phyloP scores from a whole-genome alignment of 1,140 invertebrate genomes.

The Zelostemma sp. region DNA sequence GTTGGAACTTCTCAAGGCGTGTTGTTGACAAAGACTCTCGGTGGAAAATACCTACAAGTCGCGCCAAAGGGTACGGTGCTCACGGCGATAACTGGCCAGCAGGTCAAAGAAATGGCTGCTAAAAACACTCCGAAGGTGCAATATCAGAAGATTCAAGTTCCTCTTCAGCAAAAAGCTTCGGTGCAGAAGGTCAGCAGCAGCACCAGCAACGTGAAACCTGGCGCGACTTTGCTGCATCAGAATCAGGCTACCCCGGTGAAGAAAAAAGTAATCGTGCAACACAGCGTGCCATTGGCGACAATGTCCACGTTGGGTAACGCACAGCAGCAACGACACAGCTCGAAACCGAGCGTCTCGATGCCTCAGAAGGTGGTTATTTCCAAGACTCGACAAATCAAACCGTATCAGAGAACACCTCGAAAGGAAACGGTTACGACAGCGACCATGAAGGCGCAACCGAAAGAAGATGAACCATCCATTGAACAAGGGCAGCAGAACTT shows the following conservation, averaged over 20 bases:
- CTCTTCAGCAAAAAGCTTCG: conserved; percentile 53
- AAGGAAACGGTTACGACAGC: background rate
- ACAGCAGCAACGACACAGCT: conserved; percentile 47
- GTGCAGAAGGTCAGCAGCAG: conserved; percentile 49
- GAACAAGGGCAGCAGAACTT: conserved; percentile 35
- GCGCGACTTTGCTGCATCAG: conserved; percentile 49
- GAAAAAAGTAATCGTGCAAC: conserved; percentile 33
- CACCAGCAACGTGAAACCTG: conserved; percentile 29
- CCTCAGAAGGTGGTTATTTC: conserved; percentile 50
- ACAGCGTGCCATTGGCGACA: conserved; percentile 22
- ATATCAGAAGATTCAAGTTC: conserved; percentile 59
- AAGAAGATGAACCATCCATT: no score
- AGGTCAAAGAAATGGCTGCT: conserved; percentile 65
- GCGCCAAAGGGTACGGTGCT: conserved; percentile 66
- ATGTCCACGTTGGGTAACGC: conserved; percentile 20
- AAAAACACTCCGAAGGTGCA: conserved; percentile 59
- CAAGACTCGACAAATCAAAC: conserved; percentile 46
- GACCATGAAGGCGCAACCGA: no score
- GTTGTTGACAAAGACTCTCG: conserved; percentile 20
- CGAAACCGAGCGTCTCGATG: background rate
- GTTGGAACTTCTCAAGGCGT: background rate
- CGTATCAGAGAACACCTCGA: conserved; percentile 38
- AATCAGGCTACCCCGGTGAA: conserved; percentile 34
- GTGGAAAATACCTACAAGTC: conserved; percentile 38
- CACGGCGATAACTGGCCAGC: conserved; percentile 66